These are phyloP conservation scores for Ischnura elegans DNA, from an alignment of 2,888 invertebrate species.

Conservation along the genomic window DNA sequence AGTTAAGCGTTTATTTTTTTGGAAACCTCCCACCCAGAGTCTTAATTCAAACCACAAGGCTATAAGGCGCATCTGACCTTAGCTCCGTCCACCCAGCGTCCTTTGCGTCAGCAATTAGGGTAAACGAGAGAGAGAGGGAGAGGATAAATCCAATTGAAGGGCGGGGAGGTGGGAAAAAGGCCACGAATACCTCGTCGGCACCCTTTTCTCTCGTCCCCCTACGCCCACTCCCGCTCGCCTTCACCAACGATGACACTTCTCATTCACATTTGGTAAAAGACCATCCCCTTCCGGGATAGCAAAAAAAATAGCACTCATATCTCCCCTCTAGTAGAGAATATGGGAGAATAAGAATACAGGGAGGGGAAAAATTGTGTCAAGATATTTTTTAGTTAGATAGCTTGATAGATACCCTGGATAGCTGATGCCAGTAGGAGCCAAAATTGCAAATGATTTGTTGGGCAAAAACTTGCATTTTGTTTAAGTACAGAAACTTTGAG, in stretches of 20 bases:
- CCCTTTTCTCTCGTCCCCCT: not conserved
- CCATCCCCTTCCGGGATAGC: too few species aligned
- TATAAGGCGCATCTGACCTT: not conserved
- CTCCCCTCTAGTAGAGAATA: too few species aligned
- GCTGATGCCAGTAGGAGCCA: too few species aligned
- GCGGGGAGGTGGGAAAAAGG: not conserved
- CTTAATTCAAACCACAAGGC: not conserved
- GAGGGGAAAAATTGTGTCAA: too few species aligned
- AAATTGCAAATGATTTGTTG: too few species aligned
- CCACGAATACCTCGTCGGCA: not conserved
- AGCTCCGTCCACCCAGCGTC: not conserved
- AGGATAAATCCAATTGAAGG: not conserved
- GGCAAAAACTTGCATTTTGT: too few species aligned
- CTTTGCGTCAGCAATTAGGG: not conserved
- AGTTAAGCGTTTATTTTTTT: not conserved
- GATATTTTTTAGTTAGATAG: too few species aligned
- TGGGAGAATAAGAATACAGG: too few species aligned
- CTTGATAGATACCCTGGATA: too few species aligned
- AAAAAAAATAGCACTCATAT: too few species aligned
- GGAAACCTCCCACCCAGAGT: not conserved
- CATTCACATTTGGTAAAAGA: too few species aligned
- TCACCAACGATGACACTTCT: not conserved
- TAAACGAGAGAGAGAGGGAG: not conserved
- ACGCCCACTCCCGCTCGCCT: not conserved
- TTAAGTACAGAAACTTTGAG: too few species aligned